Percentiles rank a stretch among this genome's conserved stretches.
These are phyloP conservation scores for Heterotis niloticus DNA, from an alignment of 2,113 vertebrate species.

Conservation along the genomic window DNA sequence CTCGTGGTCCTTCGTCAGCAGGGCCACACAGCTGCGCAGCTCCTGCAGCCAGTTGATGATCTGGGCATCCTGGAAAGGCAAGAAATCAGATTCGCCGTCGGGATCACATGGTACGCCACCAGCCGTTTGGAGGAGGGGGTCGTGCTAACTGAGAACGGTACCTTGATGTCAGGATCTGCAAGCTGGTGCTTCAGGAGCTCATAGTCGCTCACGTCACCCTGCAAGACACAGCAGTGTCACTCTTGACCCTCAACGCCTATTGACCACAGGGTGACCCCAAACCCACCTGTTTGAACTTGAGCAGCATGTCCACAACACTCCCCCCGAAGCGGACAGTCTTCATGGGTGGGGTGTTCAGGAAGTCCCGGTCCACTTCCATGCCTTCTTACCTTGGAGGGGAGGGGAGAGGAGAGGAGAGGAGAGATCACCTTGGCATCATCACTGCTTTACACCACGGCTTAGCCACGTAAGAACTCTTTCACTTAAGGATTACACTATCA, in stretches of 20 bases:
- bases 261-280: background rate
- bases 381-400: background rate
- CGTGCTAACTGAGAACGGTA: slow-evolving; percentile 41
- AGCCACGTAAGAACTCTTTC: too few relatives aligned
- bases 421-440: background rate
- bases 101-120: background rate
- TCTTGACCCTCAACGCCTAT: background rate
- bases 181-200: slow-evolving; percentile 86
- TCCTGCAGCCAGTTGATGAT: slow-evolving; percentile 92
- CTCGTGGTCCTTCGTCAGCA: slow-evolving; percentile 85
- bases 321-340: slow-evolving; percentile 90
- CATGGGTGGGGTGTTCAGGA: slow-evolving; percentile 72
- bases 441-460: too few relatives aligned
- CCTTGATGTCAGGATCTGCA: slow-evolving; percentile 92
- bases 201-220: slow-evolving; percentile 85
- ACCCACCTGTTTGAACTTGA: slow-evolving; percentile 76
- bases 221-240: slow-evolving; percentile 17
- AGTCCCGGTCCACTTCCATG: slow-evolving; percentile 74
- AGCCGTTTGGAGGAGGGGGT: background rate
- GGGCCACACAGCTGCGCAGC: slow-evolving; percentile 73
- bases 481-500: too few relatives aligned
- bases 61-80: slow-evolving; percentile 78
- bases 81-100: background rate
- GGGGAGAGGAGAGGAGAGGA: too few relatives aligned
- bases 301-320: slow-evolving; percentile 72